Percentiles rank a stretch among this genome's conserved stretches.
Conservation (phyloP, 1,140 invertebrate genomes). For the Cyrtorhinus lividipennis region DNA sequence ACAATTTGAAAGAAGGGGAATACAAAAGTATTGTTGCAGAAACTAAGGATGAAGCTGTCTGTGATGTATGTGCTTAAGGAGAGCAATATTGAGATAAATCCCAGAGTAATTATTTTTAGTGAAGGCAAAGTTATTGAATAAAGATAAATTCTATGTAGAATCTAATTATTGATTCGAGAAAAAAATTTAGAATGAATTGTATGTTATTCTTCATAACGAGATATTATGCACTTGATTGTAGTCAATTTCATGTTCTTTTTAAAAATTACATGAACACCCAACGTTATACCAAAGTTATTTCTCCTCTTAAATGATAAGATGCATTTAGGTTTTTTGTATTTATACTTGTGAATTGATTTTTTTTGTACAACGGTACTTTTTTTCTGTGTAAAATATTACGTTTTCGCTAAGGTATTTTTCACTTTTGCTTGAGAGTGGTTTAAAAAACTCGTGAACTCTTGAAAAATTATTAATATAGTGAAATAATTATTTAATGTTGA, state of each 20-base stretch:
- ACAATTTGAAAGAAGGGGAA: too few relatives aligned
- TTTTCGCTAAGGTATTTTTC: neutral
- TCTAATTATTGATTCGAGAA: neutral
- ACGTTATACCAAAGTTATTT: conserved; percentile 7
- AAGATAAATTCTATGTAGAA: conserved; percentile 4
- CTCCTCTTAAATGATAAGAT: neutral
- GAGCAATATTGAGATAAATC: neutral
- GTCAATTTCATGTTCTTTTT: conserved; percentile 4
- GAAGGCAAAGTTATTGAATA: neutral
- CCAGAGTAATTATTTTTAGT: neutral
- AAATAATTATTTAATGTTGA: conserved; percentile 3
- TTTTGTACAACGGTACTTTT: neutral
- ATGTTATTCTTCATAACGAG: neutral
- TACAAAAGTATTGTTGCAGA: neutral
- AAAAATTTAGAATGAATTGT: neutral
- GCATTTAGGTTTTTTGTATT: neutral
- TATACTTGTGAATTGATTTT: neutral
- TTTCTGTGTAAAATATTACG: neutral
- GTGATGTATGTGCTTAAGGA: conserved; percentile 4
- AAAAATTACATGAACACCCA: conserved; percentile 2
- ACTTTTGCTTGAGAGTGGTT: neutral
- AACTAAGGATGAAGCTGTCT: neutral
- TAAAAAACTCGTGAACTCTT: neutral
- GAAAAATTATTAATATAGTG: neutral
- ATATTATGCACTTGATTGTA: conserved; percentile 7